Base-by-base conservation (phyloP, 2,888 invertebrate genomes). In the Melanophora roralis region DNA sequence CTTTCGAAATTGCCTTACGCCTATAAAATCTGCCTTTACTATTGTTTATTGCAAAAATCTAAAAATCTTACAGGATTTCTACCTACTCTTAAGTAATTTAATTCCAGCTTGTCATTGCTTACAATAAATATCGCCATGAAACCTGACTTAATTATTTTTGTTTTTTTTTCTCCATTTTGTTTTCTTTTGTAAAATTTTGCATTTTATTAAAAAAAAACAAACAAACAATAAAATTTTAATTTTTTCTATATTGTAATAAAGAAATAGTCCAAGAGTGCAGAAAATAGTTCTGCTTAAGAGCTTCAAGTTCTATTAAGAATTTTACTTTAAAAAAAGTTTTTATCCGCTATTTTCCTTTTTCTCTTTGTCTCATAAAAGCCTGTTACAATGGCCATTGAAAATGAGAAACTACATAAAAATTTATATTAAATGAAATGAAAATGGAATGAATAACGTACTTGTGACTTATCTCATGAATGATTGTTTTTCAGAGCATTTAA, bases 181-280 rank as follows among this genome's bases (percentile, higher is more conserved):
- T 14, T 7, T 40, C 11, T 23, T 49, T 19, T 38, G 9, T 57
- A 40, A 38, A 47, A 73, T 55, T 49, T 27, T n/a, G n/a, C 27
- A 38, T 64, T 73, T 47, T 16, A 38, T 34, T 1, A 43, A 9
- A 32, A 40, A 60, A 16, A 34, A 27, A 40, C 34, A 55, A 21
- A 40, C 21, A 47, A 55, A 64, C 38, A 65, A 53, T 40, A 51
- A 27, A 60, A 60, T 55, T 72, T 62, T n/a, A 73, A 73, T 73
- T 47, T 57, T 38, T 73, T 55, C n/a, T n/a, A n/a, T n/a, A n/a
- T n/a, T 73, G 55, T 32, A 57, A 40, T 73, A 47, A 43, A 73
- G n/a, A 57, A 47, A 38, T 23, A 64, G 14, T 7, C 38, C 38
- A 57, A 23, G 34, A 64, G 55, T 19, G 27, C 14, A 65, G 38